Evolutionary conservation across 2,113 vertebrate species (phyloP).

Genomic region (Salvator merianae): DNA sequence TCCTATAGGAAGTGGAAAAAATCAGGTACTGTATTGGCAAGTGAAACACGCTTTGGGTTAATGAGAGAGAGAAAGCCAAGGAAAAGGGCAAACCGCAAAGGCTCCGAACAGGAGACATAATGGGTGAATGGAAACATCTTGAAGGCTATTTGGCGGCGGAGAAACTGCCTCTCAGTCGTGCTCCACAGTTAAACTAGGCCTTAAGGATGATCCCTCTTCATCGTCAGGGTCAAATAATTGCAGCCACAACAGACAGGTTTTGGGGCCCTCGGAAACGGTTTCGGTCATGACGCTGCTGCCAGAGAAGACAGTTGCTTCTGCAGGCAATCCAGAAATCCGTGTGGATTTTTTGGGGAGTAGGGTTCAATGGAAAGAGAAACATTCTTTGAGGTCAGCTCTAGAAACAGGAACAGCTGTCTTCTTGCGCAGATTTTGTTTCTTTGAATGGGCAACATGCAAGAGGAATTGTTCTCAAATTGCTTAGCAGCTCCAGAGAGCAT

Average conservation of each 20-base stretch:
- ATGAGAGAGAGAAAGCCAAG: background rate
- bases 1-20: background rate
- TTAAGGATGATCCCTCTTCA: background rate
- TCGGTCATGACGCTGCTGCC: too few relatives aligned
- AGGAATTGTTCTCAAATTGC: background rate
- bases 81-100: background rate
- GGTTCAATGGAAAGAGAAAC: too few relatives aligned
- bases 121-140: background rate
- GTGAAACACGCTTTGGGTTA: background rate
- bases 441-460: background rate
- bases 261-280: background rate
- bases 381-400: background rate
- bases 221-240: background rate
- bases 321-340: too few relatives aligned
- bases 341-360: too few relatives aligned
- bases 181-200: background rate
- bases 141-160: background rate
- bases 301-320: too few relatives aligned
- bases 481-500: background rate
- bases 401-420: background rate
- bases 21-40: background rate
- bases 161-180: background rate
- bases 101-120: background rate
- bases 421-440: too few relatives aligned
- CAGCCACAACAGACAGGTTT: background rate